Conservation (phyloP, 2,888 invertebrate genomes). For the Phragmatobia fuliginosa region DNA sequence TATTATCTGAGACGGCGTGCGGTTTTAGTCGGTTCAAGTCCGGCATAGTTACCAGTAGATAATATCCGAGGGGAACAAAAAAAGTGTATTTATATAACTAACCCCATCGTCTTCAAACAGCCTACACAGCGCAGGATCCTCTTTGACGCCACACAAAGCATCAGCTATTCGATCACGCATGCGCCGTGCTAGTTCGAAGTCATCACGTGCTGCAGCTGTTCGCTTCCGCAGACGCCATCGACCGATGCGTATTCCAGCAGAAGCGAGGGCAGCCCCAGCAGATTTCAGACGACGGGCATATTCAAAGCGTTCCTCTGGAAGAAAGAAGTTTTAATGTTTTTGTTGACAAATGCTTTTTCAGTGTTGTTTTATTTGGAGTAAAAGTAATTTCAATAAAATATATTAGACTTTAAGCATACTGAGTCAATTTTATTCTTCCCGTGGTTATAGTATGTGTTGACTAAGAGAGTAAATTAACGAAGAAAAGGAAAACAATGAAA, state of each 20-base stretch:
- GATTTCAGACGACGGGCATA: slow-evolving; percentile 96
- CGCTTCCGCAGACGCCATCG: slow-evolving; percentile 96
- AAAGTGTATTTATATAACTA: too few relatives aligned
- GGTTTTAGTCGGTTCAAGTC: too few relatives aligned
- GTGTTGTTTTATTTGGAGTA: too few relatives aligned
- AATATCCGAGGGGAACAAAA: too few relatives aligned
- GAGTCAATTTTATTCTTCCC: too few relatives aligned
- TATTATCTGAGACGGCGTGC: too few relatives aligned
- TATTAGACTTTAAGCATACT: too few relatives aligned
- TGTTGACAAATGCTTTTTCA: neutral
- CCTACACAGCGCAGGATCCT: slow-evolving; percentile 90
- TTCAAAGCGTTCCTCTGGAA: slow-evolving; percentile 95
- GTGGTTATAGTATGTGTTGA: too few relatives aligned
- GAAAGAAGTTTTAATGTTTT: slow-evolving; percentile 29
- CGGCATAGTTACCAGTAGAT: too few relatives aligned
- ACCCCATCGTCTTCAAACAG: slow-evolving; percentile 93
- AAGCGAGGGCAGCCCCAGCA: slow-evolving; percentile 93
- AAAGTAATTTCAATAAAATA: too few relatives aligned
- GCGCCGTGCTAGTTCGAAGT: slow-evolving; percentile 95
- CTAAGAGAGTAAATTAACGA: too few relatives aligned
- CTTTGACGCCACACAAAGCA: slow-evolving; percentile 91
- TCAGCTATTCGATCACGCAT: slow-evolving; percentile 96
- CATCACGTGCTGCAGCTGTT: slow-evolving; percentile 96
- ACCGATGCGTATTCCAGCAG: slow-evolving; percentile 95
- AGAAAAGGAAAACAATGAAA: too few relatives aligned